phyloP scores from a whole-genome alignment of 2,113 vertebrate species.

The Alligator sinensis region DNA sequence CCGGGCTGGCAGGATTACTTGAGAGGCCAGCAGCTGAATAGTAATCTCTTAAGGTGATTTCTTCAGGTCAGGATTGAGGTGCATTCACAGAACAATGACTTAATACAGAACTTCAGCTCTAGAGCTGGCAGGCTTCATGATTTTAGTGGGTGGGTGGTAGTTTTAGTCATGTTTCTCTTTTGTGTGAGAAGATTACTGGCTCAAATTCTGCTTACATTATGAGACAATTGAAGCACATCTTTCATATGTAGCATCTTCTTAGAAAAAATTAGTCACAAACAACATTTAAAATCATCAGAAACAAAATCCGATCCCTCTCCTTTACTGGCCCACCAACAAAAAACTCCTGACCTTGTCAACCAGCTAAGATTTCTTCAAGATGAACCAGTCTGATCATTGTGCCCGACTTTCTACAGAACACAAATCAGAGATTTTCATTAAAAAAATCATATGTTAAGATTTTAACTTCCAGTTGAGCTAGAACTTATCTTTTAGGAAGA shows the following conservation, averaged over 20 bases:
- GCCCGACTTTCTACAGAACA: neutral
- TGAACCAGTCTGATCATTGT: neutral
- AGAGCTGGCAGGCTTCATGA: neutral
- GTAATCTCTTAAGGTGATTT: neutral
- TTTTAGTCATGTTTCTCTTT: slow-evolving; percentile 46
- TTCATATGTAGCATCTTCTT: slow-evolving; percentile 28
- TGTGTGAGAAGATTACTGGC: slow-evolving; percentile 13
- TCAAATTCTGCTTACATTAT: slow-evolving; percentile 50
- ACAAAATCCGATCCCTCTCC: neutral
- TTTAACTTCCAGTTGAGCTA: neutral
- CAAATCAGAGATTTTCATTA: neutral
- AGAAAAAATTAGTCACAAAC: slow-evolving; percentile 50
- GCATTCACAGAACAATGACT: neutral
- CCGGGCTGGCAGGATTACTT: neutral
- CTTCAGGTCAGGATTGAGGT: neutral
- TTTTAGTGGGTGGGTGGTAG: slow-evolving; percentile 25
- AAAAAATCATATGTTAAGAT: neutral
- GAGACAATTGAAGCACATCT: slow-evolving; percentile 44
- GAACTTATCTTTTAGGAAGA: neutral
- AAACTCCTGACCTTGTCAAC: slow-evolving; percentile 51
- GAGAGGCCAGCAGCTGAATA: neutral
- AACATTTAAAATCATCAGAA: slow-evolving; percentile 30
- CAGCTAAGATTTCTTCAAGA: neutral
- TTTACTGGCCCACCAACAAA: slow-evolving; percentile 15
- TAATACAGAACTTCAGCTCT: slow-evolving; percentile 15